phyloP scores from a whole-genome alignment of 2,797 vertebrate genomes.

The Harpagifer antarcticus region DNA sequence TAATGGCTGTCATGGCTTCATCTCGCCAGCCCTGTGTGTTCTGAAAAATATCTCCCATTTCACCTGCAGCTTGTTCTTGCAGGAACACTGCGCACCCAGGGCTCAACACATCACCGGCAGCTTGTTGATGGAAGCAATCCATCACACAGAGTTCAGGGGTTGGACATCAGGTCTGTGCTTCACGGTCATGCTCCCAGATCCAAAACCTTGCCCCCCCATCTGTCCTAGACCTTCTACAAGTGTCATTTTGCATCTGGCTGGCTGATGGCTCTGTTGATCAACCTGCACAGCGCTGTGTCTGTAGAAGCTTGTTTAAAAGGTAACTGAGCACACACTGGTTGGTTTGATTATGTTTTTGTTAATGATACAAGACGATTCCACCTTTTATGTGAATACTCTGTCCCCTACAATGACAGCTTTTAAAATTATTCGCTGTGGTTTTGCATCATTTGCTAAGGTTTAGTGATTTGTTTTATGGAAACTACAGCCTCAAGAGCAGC shows the following conservation, averaged over 20 bases:
- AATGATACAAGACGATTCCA: slow-evolving; percentile 5
- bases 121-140: slow-evolving; percentile 73
- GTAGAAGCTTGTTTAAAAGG: slow-evolving; percentile 12
- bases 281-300: slow-evolving; percentile 1
- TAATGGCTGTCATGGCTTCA: slow-evolving; percentile 19
- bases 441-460: no score
- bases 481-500: not conserved
- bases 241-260: slow-evolving; percentile 66
- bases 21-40: slow-evolving; percentile 22
- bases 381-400: not conserved
- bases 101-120: slow-evolving; percentile 44
- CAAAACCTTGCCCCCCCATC: slow-evolving; percentile 59
- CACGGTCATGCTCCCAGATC: slow-evolving; percentile 70
- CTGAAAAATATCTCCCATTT: slow-evolving; percentile 48
- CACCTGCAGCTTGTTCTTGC: slow-evolving; percentile 46
- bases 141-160: slow-evolving; percentile 80
- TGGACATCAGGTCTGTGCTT: slow-evolving; percentile 69
- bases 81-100: slow-evolving; percentile 60
- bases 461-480: no score
- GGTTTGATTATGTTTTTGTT: slow-evolving; percentile 19
- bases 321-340: not conserved
- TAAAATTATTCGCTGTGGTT: not conserved
- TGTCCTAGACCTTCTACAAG: slow-evolving; percentile 62
- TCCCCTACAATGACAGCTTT: not conserved
- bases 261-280: slow-evolving; percentile 50